Evolutionary conservation across 1,140 invertebrate species (phyloP).

Genomic region (Aphidius gifuensis): DNA sequence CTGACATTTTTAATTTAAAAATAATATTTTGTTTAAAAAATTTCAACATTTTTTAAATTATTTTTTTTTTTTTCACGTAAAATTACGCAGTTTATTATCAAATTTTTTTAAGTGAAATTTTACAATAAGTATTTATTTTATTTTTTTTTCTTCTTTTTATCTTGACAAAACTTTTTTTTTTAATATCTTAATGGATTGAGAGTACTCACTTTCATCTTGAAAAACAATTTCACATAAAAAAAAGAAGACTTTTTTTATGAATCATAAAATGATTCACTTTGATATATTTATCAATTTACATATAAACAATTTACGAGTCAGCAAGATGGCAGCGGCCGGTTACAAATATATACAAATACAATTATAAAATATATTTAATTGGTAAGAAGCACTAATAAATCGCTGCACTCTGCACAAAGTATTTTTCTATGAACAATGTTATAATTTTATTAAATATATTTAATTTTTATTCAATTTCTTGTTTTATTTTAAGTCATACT

Average conservation of each 20-base stretch:
- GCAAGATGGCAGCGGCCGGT: constrained; percentile 54
- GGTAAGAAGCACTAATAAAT: constrained; percentile 32
- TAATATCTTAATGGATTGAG: too few relatives aligned
- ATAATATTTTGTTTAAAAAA: too few relatives aligned
- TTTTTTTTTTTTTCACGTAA: too few relatives aligned
- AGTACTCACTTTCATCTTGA: background rate
- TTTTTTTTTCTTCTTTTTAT: too few relatives aligned
- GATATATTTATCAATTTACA: background rate
- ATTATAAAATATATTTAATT: constrained; percentile 26
- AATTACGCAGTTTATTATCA: too few relatives aligned
- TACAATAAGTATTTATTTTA: too few relatives aligned
- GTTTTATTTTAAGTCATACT: background rate
- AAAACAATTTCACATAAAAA: background rate
- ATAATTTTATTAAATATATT: background rate
- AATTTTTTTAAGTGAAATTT: too few relatives aligned
- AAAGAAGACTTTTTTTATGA: background rate
- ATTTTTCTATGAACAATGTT: constrained; percentile 9
- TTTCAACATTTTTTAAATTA: too few relatives aligned
- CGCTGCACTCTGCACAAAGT: constrained; percentile 35
- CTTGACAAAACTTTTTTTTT: too few relatives aligned
- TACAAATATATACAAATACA: constrained; percentile 20
- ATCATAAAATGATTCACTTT: background rate
- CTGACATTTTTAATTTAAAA: too few relatives aligned
- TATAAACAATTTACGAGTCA: constrained; percentile 39
- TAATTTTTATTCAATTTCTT: constrained; percentile 5